phyloP scores from a whole-genome alignment of 1,140 invertebrate genomes.

The Tetramorium parvispinum region DNA sequence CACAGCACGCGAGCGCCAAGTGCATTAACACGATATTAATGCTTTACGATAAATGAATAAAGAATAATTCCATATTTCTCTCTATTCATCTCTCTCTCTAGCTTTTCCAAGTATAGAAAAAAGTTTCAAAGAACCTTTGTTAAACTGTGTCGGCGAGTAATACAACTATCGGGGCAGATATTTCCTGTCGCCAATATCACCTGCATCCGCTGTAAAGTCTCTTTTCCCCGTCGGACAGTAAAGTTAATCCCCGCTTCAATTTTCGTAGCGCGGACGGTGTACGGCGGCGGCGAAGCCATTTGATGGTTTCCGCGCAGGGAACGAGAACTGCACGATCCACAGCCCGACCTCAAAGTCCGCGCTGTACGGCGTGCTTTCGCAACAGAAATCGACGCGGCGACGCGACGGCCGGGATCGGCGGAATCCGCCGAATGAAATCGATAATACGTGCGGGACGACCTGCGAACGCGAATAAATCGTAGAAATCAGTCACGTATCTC shows the following conservation, averaged over 20 bases:
- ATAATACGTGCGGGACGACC: conserved; percentile 58
- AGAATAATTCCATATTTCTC: neutral
- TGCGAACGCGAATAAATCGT: conserved; percentile 73
- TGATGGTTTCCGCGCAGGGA: conserved; percentile 20
- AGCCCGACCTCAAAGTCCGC: conserved; percentile 22
- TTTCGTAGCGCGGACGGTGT: conserved; percentile 43
- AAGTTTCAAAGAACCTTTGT: conserved; percentile 13
- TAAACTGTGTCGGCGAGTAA: neutral
- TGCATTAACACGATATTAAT: neutral
- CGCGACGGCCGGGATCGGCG: neutral
- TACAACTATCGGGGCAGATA: conserved; percentile 3
- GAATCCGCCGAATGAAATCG: conserved; percentile 65
- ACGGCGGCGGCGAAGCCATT: neutral
- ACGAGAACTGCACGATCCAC: conserved; percentile 25
- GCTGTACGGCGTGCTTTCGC: conserved; percentile 6
- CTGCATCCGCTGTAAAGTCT: neutral
- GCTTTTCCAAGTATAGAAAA: neutral
- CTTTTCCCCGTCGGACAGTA: conserved; percentile 44
- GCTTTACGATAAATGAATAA: conserved; percentile 1
- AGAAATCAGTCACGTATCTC: conserved; percentile 79
- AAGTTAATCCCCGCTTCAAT: conserved; percentile 71
- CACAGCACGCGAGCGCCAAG: neutral
- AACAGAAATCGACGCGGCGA: neutral
- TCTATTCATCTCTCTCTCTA: neutral
- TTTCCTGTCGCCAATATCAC: conserved; percentile 44